Evolutionary conservation across 2,888 invertebrate genomes (phyloP).

Genomic region (Drosophila histrio): DNA sequence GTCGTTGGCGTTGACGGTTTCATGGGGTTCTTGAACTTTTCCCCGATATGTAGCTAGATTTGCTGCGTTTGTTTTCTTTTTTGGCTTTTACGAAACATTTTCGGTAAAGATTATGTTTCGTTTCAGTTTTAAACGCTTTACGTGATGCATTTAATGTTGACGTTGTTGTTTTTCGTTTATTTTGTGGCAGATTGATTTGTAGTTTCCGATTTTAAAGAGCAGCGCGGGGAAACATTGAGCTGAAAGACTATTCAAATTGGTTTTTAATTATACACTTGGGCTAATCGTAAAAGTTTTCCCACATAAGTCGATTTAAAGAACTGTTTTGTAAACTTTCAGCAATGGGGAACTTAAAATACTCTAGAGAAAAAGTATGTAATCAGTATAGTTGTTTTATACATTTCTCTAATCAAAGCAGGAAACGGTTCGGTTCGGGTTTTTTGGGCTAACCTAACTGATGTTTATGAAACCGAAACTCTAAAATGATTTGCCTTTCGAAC

Average conservation of each 20-base stretch:
- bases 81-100: constrained; percentile 29
- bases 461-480: too few relatives aligned
- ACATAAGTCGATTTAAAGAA: neutral
- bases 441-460: too few relatives aligned
- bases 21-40: constrained; percentile 80
- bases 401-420: too few relatives aligned
- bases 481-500: too few relatives aligned
- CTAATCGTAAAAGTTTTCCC: neutral
- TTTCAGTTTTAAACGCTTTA: constrained; percentile 31
- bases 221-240: neutral
- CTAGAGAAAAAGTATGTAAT: too few relatives aligned
- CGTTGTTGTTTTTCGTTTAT: constrained; percentile 3
- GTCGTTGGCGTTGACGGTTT: constrained; percentile 57
- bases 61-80: constrained; percentile 51
- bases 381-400: too few relatives aligned
- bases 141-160: constrained; percentile 16
- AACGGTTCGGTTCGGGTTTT: too few relatives aligned
- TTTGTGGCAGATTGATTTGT: constrained; percentile 28
- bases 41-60: constrained; percentile 45
- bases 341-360: neutral
- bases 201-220: constrained; percentile 22
- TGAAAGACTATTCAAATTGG: constrained; percentile 2
- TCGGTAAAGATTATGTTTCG: constrained; percentile 43
- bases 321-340: neutral
- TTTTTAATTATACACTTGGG: constrained; percentile 7